Evolutionary conservation across 2,797 vertebrate species (phyloP), one percentile per base, ranked within the genome.

Genomic region (Myripristis jacobus): DNA sequence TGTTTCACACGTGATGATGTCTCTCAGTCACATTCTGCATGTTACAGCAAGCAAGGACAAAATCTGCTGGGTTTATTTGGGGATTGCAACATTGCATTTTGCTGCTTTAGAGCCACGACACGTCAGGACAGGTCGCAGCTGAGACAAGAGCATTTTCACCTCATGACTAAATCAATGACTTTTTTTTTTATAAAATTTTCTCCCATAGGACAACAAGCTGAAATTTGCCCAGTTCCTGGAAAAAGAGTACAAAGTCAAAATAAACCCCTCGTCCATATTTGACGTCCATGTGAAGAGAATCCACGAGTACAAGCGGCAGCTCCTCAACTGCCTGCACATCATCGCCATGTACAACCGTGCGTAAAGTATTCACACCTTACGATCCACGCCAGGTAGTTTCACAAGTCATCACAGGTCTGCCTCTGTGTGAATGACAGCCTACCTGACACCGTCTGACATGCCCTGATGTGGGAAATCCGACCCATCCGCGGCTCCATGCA

Each of bases 281-380:
- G 98, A 99, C 0, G 96, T 99, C 57, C 98, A 99, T 0, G 97
- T 99, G 79, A 99, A 99, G 87, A 93, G 98, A 76, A 98, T 99
- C 85, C 97, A 99, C 0, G 97, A 99, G 90, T 99, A 99, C 90
- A 99, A 99, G 85, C 90, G 98, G 12, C 98, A 99, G 91, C 91
- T 99, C 57, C 93, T 99, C 88, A 99, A 98, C 93, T 98, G 97
- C 80, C 94, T 99, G 81, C 97, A 98, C 38, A 80, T 99, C 89
- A 84, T 99, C 92, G 90, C 92, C 74, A 95, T 98, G 95, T 99
- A 98, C 93, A 99, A 99, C 92, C 94, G 97, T 99, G 94, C 60
- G 97, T 90, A 16, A 22, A 18, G 6, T 0, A 15, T 13, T 27
- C 31, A 64, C n/a, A 6, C 10, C 8, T 12, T 1, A 3, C 62